Conservation (phyloP, 2,888 invertebrate species). For the Margaritifera margaritifera region DNA sequence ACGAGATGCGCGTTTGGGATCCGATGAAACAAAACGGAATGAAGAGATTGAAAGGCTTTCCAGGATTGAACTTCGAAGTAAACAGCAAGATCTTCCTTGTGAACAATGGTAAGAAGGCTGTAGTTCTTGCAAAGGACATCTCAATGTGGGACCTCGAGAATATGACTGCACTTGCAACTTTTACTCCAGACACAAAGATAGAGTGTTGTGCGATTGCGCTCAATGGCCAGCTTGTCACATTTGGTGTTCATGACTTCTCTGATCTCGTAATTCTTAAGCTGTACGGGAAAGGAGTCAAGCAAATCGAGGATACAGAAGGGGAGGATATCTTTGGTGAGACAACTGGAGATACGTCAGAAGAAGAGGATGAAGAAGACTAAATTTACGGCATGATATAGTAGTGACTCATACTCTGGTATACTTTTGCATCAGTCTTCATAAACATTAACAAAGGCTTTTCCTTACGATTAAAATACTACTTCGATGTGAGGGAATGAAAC, state of each 20-base stretch:
- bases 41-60: constrained; percentile 58
- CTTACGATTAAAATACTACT: too few species aligned
- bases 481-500: too few species aligned
- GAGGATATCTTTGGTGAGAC: constrained; percentile 59
- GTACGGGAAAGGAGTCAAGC: constrained; percentile 38
- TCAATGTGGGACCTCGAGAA: constrained; percentile 69
- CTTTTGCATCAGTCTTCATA: too few species aligned
- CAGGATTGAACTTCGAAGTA: constrained; percentile 55
- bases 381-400: too few species aligned
- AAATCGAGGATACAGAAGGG: constrained; percentile 41
- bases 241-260: constrained; percentile 64
- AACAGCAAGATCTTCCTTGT: constrained; percentile 63
- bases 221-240: constrained; percentile 59
- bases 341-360: constrained; percentile 54
- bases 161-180: constrained; percentile 58
- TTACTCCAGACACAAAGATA: constrained; percentile 67
- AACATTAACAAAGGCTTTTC: too few species aligned
- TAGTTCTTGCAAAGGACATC: constrained; percentile 68
- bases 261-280: constrained; percentile 60
- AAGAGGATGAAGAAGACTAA: constrained; percentile 42
- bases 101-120: constrained; percentile 53
- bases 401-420: too few species aligned
- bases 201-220: constrained; percentile 59
- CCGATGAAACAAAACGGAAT: constrained; percentile 48
- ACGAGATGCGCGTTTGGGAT: constrained; percentile 69